Conservation (phyloP, 2,888 invertebrate genomes). For the Antheraea assamensis region DNA sequence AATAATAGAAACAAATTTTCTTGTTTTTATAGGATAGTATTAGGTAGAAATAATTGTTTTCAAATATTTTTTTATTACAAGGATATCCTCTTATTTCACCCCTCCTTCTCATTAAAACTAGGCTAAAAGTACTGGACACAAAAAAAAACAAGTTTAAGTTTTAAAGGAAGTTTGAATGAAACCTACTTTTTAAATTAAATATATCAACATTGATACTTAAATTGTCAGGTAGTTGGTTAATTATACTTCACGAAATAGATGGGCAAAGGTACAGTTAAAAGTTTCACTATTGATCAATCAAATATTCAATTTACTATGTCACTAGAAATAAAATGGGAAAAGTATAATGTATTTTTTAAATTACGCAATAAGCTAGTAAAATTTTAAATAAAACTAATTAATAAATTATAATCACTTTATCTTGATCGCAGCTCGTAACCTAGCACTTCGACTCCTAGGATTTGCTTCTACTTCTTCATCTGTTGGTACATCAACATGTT, state of each 20-base stretch:
- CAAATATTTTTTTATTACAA: no score
- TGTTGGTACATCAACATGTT: constrained; percentile 89
- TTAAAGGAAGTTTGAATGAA: no score
- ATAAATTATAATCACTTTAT: constrained; percentile 64
- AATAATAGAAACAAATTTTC: neutral
- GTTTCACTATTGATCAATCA: neutral
- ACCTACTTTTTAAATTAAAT: no score
- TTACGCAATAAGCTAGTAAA: neutral
- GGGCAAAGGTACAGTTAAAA: no score
- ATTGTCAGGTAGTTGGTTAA: no score
- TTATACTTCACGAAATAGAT: no score
- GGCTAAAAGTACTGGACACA: no score
- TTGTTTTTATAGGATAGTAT: neutral
- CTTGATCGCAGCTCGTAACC: constrained; percentile 92
- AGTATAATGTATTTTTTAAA: neutral
- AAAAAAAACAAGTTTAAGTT: no score
- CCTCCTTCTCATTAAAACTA: no score
- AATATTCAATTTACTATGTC: neutral
- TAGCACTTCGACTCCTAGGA: constrained; percentile 94
- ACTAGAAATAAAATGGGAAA: neutral
- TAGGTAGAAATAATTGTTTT: neutral
- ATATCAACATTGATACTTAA: no score
- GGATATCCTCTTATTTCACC: no score
- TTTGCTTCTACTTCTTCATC: constrained; percentile 89
- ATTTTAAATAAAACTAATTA: neutral